Evolutionary conservation across 1,140 invertebrate species (phyloP).

Genomic region (Zaprionus africanus): DNA sequence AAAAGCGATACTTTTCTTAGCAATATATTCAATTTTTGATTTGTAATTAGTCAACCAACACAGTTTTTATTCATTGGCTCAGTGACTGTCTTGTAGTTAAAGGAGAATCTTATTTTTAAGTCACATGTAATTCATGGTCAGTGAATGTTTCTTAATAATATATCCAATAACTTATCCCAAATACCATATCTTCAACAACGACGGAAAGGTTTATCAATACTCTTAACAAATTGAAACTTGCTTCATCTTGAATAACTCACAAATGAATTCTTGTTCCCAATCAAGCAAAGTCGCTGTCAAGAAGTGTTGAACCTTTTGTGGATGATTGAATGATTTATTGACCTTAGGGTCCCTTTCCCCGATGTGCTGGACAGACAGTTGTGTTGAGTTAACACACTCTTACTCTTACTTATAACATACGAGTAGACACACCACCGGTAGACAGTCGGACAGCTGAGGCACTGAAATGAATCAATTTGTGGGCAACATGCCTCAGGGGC

Average conservation of each 20-base stretch:
- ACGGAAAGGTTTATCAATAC: not conserved
- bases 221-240: not conserved
- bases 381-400: constrained; percentile 27
- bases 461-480: constrained; percentile 51
- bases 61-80: too few relatives aligned
- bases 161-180: too few relatives aligned
- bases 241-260: not conserved
- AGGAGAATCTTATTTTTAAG: too few relatives aligned
- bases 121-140: too few relatives aligned
- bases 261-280: not conserved
- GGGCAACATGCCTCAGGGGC: constrained; percentile 11
- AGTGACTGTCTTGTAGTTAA: too few relatives aligned
- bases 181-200: not conserved
- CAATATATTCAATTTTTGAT: too few relatives aligned
- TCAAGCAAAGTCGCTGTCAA: not conserved
- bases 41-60: too few relatives aligned
- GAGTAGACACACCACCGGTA: too few relatives aligned
- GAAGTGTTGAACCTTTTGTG: constrained; percentile 20
- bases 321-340: constrained; percentile 37
- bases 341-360: not conserved
- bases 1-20: too few relatives aligned
- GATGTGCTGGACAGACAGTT: constrained; percentile 21
- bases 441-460: constrained; percentile 1
- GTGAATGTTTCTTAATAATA: too few relatives aligned
- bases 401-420: constrained; percentile 6